These are phyloP conservation scores for Bombus consobrinus DNA, from an alignment of 1,140 invertebrate genomes.

Conservation along the genomic window DNA sequence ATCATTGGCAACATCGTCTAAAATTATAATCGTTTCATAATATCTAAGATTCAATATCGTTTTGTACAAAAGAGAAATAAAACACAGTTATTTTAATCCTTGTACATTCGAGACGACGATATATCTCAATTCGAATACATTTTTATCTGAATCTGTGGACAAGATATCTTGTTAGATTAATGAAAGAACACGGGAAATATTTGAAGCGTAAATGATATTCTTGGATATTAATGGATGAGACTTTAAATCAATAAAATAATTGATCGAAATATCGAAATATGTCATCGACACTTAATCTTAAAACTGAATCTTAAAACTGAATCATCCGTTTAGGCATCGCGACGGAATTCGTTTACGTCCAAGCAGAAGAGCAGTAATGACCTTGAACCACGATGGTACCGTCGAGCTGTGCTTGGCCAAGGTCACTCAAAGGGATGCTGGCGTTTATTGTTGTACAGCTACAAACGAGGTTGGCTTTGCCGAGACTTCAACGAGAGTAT, in stretches of 20 bases:
- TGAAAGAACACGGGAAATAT: too few relatives aligned
- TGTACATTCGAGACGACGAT: too few relatives aligned
- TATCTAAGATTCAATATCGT: too few relatives aligned
- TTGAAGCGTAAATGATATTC: too few relatives aligned
- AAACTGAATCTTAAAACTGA: background rate
- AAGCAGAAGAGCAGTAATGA: slow-evolving; percentile 89
- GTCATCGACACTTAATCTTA: background rate
- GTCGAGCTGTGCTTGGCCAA: slow-evolving; percentile 89
- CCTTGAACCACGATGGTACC: slow-evolving; percentile 90
- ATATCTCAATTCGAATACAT: too few relatives aligned
- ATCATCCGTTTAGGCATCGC: slow-evolving; percentile 83
- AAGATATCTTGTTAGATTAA: too few relatives aligned
- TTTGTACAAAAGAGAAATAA: too few relatives aligned
- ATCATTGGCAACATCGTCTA: too few relatives aligned
- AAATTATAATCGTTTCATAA: too few relatives aligned
- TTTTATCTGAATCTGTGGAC: too few relatives aligned
- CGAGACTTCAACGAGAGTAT: slow-evolving; percentile 88
- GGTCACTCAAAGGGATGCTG: slow-evolving; percentile 88
- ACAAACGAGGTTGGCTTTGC: slow-evolving; percentile 92
- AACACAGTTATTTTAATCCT: too few relatives aligned
- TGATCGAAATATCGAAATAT: background rate
- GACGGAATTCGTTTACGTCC: slow-evolving; percentile 89
- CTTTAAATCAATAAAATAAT: background rate
- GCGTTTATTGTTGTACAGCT: slow-evolving; percentile 94
- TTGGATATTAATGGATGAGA: too few relatives aligned